A percentile compares a stretch with the other conserved stretches of the same genome.
phyloP scores from a whole-genome alignment of 1,140 invertebrate species.

The Drosophila truncata region DNA sequence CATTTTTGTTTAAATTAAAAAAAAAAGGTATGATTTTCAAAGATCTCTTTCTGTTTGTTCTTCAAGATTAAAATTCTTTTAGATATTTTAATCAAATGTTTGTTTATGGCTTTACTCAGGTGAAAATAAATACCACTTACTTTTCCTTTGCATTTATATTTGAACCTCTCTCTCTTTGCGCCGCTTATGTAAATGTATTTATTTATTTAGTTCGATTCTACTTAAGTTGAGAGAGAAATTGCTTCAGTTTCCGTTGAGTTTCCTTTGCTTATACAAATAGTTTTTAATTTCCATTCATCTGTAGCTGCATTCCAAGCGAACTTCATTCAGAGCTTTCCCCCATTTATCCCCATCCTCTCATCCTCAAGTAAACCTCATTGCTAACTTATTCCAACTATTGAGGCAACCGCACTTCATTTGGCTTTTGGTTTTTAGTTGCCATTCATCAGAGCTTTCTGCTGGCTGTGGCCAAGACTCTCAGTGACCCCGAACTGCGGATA shows the following conservation, averaged over 20 bases:
- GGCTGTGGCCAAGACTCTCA: conserved; percentile 11
- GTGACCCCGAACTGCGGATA: conserved; percentile 6
- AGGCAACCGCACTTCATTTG: conserved; percentile 46
- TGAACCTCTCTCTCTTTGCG: neutral
- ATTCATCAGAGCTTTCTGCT: conserved; percentile 8
- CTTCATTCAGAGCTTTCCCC: conserved; percentile 2
- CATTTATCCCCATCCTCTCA: neutral
- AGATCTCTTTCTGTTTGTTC: neutral
- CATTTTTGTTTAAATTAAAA: neutral
- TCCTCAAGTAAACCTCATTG: conserved; percentile 9
- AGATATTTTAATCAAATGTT: neutral
- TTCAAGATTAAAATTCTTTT: neutral
- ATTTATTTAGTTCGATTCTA: conserved; percentile 22
- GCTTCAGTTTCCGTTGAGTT: conserved; percentile 8
- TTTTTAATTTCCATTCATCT: conserved; percentile 12
- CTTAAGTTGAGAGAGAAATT: conserved; percentile 11
- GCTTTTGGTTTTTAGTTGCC: conserved; percentile 28
- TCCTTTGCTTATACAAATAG: conserved; percentile 4
- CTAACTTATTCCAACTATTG: conserved; percentile 38
- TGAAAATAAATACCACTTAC: conserved; percentile 1
- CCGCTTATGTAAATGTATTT: neutral
- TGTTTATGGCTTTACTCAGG: neutral
- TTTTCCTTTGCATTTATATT: neutral
- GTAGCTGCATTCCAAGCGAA: conserved; percentile 1
- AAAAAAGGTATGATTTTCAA: neutral